phyloP scores from a whole-genome alignment of 2,797 vertebrate species.

The Neolamprologus multifasciatus region DNA sequence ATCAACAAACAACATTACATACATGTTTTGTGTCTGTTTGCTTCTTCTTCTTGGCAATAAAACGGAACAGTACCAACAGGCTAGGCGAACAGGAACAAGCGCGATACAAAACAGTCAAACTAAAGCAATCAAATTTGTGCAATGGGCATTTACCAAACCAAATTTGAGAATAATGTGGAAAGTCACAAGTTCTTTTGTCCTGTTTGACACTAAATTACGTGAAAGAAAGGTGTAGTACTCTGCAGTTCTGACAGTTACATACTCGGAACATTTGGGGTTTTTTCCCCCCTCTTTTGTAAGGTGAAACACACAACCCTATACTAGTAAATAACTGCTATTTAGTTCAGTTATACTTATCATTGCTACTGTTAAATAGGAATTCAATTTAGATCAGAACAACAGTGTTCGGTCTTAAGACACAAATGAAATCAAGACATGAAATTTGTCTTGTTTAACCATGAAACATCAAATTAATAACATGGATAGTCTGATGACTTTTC shows the following conservation, averaged over 20 bases:
- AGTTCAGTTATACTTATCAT: neutral
- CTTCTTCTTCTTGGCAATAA: neutral
- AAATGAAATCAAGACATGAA: neutral
- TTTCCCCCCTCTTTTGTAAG: neutral
- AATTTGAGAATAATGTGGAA: neutral
- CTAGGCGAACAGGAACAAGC: neutral
- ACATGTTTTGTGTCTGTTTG: neutral
- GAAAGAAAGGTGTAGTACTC: neutral
- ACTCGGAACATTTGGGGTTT: fast-evolving
- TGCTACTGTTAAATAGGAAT: neutral
- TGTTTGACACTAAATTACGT: neutral
- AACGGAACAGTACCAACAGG: neutral
- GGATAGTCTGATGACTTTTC: neutral
- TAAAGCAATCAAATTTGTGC: neutral
- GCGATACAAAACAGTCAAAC: neutral
- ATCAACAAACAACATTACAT: neutral
- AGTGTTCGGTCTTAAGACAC: neutral
- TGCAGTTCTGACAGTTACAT: neutral
- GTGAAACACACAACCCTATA: neutral
- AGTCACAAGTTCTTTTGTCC: neutral
- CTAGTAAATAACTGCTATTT: neutral
- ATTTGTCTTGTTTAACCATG: neutral
- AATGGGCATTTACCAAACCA: neutral
- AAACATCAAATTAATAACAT: neutral
- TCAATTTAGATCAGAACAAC: neutral